Evolutionary conservation across 2,797 vertebrate genomes (phyloP).

Genomic region (Acestrorhynchus altus): DNA sequence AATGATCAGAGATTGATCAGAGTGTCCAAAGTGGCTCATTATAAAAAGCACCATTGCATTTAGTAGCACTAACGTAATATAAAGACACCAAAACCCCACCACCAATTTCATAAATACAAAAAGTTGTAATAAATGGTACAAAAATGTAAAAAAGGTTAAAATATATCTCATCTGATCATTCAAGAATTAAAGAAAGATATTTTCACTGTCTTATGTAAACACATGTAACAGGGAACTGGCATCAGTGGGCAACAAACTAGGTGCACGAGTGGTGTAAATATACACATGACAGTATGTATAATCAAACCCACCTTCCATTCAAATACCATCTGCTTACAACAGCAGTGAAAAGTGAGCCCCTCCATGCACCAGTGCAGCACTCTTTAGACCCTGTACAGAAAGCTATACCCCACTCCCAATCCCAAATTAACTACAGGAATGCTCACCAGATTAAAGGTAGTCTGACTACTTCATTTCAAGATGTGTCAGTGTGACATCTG

Average conservation of each 20-base stretch:
- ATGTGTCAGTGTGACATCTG: constrained; percentile 42
- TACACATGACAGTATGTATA: constrained; percentile 69
- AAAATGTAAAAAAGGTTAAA: constrained; percentile 41
- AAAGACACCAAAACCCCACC: constrained; percentile 60
- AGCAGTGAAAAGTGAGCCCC: constrained; percentile 70
- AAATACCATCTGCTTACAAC: constrained; percentile 75
- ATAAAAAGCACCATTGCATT: constrained; percentile 34
- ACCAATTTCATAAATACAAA: constrained; percentile 42
- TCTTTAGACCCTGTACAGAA: constrained; percentile 35
- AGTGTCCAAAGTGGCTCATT: constrained; percentile 34
- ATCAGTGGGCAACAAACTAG: constrained; percentile 38
- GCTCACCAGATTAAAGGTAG: constrained; percentile 35
- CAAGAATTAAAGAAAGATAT: constrained; percentile 7
- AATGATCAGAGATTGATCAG: constrained; percentile 33
- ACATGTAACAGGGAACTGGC: constrained; percentile 20
- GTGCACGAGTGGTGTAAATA: constrained; percentile 49
- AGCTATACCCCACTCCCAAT: constrained; percentile 38
- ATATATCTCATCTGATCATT: constrained; percentile 37
- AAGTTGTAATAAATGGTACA: constrained; percentile 36
- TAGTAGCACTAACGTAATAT: constrained; percentile 43
- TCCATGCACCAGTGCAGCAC: constrained; percentile 39
- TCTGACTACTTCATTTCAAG: constrained; percentile 45
- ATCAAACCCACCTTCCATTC: constrained; percentile 68
- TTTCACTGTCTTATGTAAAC: constrained; percentile 33
- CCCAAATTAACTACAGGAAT: constrained; percentile 18